Base-by-base conservation (phyloP, 2,797 vertebrate genomes). In the Eulemur rubriventer region DNA sequence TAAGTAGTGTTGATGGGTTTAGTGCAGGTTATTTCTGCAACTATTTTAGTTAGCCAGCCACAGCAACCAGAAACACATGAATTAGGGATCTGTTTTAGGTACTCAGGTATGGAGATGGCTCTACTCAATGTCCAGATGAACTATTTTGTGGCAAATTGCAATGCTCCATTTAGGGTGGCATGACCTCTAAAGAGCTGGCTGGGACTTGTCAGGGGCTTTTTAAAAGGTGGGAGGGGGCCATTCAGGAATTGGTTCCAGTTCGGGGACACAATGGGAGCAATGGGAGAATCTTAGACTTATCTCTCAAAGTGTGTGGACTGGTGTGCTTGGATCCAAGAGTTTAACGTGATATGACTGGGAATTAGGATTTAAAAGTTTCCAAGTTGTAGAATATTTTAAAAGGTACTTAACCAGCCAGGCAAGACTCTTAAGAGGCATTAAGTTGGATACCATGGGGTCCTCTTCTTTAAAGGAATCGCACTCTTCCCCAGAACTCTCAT, bases 341-440 rank as follows among this genome's bases (percentile, higher is more conserved):
- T 95, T 95, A 87, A 83, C 92, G n/a, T 97, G 91, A 91, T 95
- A 95, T 11, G 96, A 90, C 91, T 88, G 96, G 52, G 88, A 97
- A 90, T 96, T 96, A 35, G 69, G 94, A 91, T 70, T 72, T 89
- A 96, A 89, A 82, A 83, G 79, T 94, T 97, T 94, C 93, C 85
- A 97, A 85, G 93, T 94, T 73, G 79, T 94, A 73, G 92, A 97
- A 1, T 97, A 96, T 92, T 97, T 97, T 85, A 96, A 96, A 97
- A 97, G 88, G 61, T 81, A 72, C n/a, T 97, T 96, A 52, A 97
- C 85, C 79, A 97, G 94, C 73, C 93, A 97, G 41, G 93, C 82
- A 75, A 97, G 96, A 82, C 81, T 97, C 93, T 93, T 84, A 33
- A 96, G 89, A 79, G 75, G 85, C 3, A 82, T 89, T n/a, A 96